phyloP scores from a whole-genome alignment of 1,140 invertebrate genomes.

The Cydia splendana region DNA sequence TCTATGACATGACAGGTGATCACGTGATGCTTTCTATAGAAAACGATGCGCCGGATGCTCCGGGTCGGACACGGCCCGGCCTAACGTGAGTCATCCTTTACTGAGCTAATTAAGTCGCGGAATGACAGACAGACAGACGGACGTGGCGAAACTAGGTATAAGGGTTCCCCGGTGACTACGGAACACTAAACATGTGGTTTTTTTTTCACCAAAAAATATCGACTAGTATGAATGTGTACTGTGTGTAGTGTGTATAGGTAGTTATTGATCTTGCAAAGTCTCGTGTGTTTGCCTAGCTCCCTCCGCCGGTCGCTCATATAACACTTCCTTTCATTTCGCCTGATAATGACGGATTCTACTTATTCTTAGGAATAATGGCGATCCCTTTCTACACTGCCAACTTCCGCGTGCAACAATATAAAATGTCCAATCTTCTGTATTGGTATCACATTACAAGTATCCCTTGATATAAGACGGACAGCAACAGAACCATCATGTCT shows the following conservation, averaged over 20 bases:
- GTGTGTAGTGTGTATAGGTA: not conserved
- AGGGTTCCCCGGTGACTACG: too few relatives aligned
- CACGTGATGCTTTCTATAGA: too few relatives aligned
- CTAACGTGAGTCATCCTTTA: too few relatives aligned
- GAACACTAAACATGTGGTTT: too few relatives aligned
- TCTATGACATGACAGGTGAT: too few relatives aligned
- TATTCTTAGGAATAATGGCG: conserved; percentile 34
- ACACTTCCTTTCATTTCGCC: conserved; percentile 16
- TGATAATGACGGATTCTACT: conserved; percentile 15
- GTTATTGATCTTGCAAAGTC: not conserved
- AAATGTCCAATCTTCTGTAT: conserved; percentile 46
- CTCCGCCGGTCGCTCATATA: not conserved
- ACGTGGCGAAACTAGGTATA: too few relatives aligned
- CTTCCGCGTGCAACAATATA: conserved; percentile 60
- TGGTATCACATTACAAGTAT: conserved; percentile 46
- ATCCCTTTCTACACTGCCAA: conserved; percentile 56
- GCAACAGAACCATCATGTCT: conserved; percentile 50
- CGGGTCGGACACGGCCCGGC: too few relatives aligned
- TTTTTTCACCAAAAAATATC: too few relatives aligned
- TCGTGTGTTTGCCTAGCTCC: not conserved
- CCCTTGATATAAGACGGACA: conserved; percentile 37
- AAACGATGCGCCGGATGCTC: too few relatives aligned
- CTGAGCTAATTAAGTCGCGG: too few relatives aligned
- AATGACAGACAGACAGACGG: too few relatives aligned
- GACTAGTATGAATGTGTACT: too few relatives aligned